phyloP scores from a whole-genome alignment of 2,113 vertebrate genomes.

The Empidonax alnorum region DNA sequence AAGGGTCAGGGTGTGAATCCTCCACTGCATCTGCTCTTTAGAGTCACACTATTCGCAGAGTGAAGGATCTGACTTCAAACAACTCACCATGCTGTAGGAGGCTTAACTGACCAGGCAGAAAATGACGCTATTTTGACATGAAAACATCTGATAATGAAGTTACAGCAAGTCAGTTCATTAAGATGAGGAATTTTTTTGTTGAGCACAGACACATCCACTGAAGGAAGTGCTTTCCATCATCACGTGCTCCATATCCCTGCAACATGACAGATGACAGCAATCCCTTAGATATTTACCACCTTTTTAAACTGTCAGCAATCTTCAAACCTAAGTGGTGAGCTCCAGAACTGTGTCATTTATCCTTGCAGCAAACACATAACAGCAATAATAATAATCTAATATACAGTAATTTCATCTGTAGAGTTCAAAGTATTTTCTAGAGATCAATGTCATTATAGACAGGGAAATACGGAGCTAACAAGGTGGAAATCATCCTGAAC shows the following conservation, averaged over 20 bases:
- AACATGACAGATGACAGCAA: neutral
- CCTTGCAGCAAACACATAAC: neutral
- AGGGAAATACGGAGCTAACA: neutral
- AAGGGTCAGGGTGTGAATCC: neutral
- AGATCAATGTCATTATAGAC: neutral
- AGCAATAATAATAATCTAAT: neutral
- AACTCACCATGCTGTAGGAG: rapidly evolving
- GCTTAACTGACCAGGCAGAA: neutral
- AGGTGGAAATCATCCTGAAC: neutral
- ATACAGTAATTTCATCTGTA: neutral
- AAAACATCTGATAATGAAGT: neutral
- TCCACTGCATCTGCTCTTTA: neutral
- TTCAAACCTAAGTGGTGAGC: neutral
- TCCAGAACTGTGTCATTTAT: neutral
- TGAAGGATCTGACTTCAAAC: neutral
- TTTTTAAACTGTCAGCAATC: neutral
- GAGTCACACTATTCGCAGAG: neutral
- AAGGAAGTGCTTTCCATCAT: neutral
- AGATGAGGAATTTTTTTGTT: neutral
- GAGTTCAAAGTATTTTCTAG: neutral
- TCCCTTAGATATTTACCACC: neutral
- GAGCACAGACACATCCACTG: neutral
- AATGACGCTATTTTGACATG: rapidly evolving
- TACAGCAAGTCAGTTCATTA: neutral
- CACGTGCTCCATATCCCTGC: neutral